Evolutionary conservation across 2,888 invertebrate species (phyloP), one percentile per base, ranked within the genome.

Genomic region (Pyralis farinalis): DNA sequence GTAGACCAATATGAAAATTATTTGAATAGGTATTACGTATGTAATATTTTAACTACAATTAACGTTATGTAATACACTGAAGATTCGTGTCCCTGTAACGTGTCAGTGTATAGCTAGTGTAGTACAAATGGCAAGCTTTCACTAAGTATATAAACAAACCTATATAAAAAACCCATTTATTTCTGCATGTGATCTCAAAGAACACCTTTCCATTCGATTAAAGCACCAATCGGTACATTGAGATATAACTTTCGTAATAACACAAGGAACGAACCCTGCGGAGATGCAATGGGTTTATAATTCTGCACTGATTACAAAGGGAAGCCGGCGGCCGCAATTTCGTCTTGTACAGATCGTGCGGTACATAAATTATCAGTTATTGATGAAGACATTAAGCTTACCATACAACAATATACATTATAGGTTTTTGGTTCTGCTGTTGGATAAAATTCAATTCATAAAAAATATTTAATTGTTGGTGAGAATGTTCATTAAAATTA

Each of bases 321-420:
- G 88, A 88, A 89, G 90, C 91, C 91, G 90, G 90, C 90, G 91
- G 90, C 90, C 90, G 90, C 90, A 85, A 87, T 88, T 87, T 86
- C 80, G 82, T 80, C 87, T 86, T 85, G 86, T 84, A 83, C 70
- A 68, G 83, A 78, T 85, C 88, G 85, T 81, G 83, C 80, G 68
- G 82, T 78, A 81, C 86, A 88, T 88, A 88, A 86, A 87, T 88
- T 87, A 88, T 83, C 75, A 80, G 86, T 86, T 88, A 90, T 89
- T 89, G 88, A 89, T 89, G 89, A 89, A 90, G 90, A 90, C 86
- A 85, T 89, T 86, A 86, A 80, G 75, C 77, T 77, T 76, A 79
- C 69, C 61, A 62, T 69, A 66, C 65, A 75, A 71, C 68, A 76
- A 81, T 78, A 75, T 71, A 71, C 60, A 63, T 64, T 62, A 62